These are phyloP conservation scores for Alexandromys fortis DNA, from an alignment of 2,113 vertebrate genomes.

Conservation along the genomic window DNA sequence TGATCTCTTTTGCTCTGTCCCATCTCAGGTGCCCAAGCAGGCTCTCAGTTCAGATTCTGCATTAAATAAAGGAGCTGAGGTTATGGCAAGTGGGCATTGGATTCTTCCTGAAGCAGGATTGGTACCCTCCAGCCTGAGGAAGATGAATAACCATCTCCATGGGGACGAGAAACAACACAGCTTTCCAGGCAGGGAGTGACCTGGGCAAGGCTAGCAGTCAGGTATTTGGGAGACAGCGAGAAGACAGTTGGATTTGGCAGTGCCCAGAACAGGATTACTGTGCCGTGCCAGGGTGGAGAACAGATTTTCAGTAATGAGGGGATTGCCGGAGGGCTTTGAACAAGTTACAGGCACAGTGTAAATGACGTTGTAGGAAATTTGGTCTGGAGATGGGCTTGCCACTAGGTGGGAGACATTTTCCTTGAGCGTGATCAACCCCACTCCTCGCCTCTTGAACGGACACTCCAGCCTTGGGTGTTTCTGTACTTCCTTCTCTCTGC, in stretches of 20 bases:
- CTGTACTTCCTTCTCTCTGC: background rate
- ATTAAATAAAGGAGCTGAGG: background rate
- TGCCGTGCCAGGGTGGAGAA: too few species aligned
- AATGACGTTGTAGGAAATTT: background rate
- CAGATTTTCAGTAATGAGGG: background rate
- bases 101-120: background rate
- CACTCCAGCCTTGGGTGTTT: background rate
- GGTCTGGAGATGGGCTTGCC: background rate
- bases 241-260: background rate
- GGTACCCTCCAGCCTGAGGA: background rate
- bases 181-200: background rate
- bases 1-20: background rate
- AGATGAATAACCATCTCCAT: background rate
- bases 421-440: fast-evolving
- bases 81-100: background rate
- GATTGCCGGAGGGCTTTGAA: background rate
- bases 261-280: background rate
- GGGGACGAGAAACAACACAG: background rate
- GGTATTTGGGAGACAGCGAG: background rate
- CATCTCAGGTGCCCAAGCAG: background rate
- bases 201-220: background rate
- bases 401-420: background rate
- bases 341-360: background rate
- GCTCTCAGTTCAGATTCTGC: background rate
- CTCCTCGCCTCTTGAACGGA: background rate